Evolutionary conservation across 2,797 vertebrate species (phyloP), one percentile per base, ranked within the genome.

Genomic region (Thunnus albacares): DNA sequence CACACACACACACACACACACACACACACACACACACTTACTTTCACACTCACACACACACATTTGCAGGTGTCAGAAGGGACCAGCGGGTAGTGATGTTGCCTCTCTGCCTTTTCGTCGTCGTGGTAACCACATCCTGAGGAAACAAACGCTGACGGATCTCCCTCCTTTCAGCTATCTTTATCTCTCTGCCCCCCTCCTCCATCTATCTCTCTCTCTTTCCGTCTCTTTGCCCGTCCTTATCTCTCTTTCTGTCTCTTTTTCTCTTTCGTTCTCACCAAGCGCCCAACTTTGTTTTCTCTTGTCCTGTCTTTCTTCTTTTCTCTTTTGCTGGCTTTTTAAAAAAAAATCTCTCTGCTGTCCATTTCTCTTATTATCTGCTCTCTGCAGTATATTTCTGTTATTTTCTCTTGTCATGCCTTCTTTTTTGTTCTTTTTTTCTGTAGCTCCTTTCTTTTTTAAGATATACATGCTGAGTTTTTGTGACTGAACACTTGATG

Each of bases 41-140:
- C 85, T 80, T 81, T 80, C 71, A 83, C 75, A 73, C 80, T 63
- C 56, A 41, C 78, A 69, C 80, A 88, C n/a, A 79, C 81, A 81
- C 79, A 58, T 58, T 79, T 63, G 89, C 93, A 94, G 94, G 94
- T 94, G 94, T 93, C 88, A 92, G 79, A 89, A 57, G 71, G 78
- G 88, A 91, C 88, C 86, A 78, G 87, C 66, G 79, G 78, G 83
- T 89, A 85, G 90, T 93, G 91, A 92, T 93, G 90, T 81, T 90
- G 80, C 85, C 80, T 85, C 75, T 78, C 84, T 88, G 87, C 78
- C 85, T 90, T 86, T 86, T 87, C 63, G 87, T 93, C 84, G 92
- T 91, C 90, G 90, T 89, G 93, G 88, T 94, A 92, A 94, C 94
- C 94, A 94, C 94, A 94, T 94, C 94, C 94, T 94, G 94, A 94